A percentile compares a stretch with the other conserved stretches of the same genome.
Evolutionary conservation across 2,113 vertebrate genomes (phyloP).

Genomic region (Ceyx margarethae): DNA sequence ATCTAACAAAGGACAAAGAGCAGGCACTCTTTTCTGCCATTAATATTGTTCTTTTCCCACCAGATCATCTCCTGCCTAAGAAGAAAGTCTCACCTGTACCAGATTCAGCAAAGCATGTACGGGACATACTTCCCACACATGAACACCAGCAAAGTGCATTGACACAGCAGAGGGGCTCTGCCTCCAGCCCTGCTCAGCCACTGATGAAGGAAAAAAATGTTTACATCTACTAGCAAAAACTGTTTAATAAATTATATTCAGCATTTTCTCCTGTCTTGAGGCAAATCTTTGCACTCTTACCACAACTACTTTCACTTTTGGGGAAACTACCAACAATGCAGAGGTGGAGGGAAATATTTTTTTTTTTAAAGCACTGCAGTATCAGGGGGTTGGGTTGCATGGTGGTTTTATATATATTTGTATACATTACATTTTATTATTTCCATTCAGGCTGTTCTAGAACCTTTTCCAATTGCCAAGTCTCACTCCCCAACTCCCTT

Average conservation of each 20-base stretch:
- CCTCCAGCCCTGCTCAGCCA: background rate
- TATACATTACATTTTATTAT: no score
- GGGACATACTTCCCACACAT: constrained; percentile 60
- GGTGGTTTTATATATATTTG: no score
- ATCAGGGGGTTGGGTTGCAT: no score
- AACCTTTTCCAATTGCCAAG: no score
- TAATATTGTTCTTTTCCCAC: background rate
- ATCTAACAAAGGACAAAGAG: background rate
- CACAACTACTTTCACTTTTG: background rate
- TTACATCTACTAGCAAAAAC: background rate
- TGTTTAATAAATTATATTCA: constrained; percentile 2
- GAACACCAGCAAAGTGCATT: constrained; percentile 47
- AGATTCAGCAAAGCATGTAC: constrained; percentile 25
- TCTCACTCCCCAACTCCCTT: no score
- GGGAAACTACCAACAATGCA: background rate
- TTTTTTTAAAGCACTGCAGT: background rate
- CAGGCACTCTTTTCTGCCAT: background rate
- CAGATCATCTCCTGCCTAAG: constrained; percentile 46
- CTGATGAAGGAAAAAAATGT: constrained; percentile 15
- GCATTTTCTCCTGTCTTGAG: background rate
- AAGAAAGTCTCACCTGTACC: constrained; percentile 40
- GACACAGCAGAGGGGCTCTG: background rate
- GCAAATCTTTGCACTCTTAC: background rate
- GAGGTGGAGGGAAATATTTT: background rate
- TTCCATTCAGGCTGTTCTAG: no score